Base-by-base conservation (phyloP, 2,888 invertebrate genomes). In the Dromius quadrimaculatus region DNA sequence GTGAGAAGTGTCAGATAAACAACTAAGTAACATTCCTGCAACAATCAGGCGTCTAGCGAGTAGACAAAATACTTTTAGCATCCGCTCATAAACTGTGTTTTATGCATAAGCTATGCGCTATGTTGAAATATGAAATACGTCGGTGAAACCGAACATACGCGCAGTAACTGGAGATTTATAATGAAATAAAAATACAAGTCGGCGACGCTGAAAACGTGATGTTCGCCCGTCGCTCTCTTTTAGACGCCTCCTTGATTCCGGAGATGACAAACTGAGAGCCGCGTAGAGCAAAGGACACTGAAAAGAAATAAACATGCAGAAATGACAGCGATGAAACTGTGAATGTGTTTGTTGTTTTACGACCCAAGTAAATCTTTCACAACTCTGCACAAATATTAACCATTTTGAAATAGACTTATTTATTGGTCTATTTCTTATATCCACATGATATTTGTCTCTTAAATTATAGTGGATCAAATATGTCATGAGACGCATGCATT, bases 161-260 rank as follows among this genome's bases (percentile, higher is more conserved):
- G 20, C 34, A 3, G 36, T 36, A 36, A 36, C 47, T 2, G 38
- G 23, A 62, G 62, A 62, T 62, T 62, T 62, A 62, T 62, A 62
- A 62, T 62, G 62, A 62, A 62, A 62, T 62, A 62, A 62, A 62
- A 62, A 62, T 62, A 62, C 38, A 1, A 32, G 47, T 11, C 11
- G 23, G 20, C 36, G 36, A 23, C 23, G 47, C 19, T 47, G 47
- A 47, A 47, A 47, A 47, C 47, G 47, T 47, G 47, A 47, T 47
- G 47, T 23, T 19, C 19, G 11, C 20, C 20, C 23, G 47, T 47
- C 47, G 20, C 23, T 47, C 19, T 20, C 47, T 11, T n/a, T n/a
- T 9, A n/a, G n/a, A 47, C 23, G 47, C 47, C 47, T 47, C 20
- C 47, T 47, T 47, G 47, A 47, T 47, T 47, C 47, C n/a, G 11